Evolutionary conservation across 1,140 invertebrate genomes (phyloP), one percentile per base, ranked within the genome.

Genomic region (Lutraria rhynchaena): DNA sequence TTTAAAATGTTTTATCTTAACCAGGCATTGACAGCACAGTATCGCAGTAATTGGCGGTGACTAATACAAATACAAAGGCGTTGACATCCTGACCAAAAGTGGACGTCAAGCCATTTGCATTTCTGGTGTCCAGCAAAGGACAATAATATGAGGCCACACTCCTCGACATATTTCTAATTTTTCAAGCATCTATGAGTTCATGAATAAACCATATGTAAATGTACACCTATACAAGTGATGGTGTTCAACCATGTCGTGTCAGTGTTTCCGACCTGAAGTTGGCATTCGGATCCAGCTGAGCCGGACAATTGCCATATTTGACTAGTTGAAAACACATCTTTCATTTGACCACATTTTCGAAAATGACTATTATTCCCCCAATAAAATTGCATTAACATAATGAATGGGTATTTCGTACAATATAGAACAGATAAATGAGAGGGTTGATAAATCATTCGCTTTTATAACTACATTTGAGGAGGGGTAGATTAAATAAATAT

Each of bases 361-460:
- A 46, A 75, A 75, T 75, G 37, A 15, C 37, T 41, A 61, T 63
- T 75, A 24, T 67, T 75, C 46, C 17, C 41, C 24, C 49, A 49
- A 13, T 11, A 75, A 75, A 75, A 75, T 49, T 75, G 57, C 57
- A 75, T 75, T 75, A 44, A 29, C 41, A 75, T 75, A 60, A 61
- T 61, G 73, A 60, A 75, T 75, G 44, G 35, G 60, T 41, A 41
- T 75, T 60, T 75, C 49, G 63, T 33, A 61, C 57, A 75, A 75
- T 41, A 49, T 19, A 37, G 27, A 35, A 57, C 29, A 61, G 55
- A 27, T 27, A 49, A 60, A 53, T 37, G 37, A 41, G 22, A 22
- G 13, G 22, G 33, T 15, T n/a, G 29, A 70, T 70, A 70, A 70
- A 70, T 70, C 67, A 70, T 46, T 51, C 33, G 3, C 15, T 53